Base-by-base conservation (phyloP, 2,888 invertebrate genomes). In the Nomada fucata region DNA sequence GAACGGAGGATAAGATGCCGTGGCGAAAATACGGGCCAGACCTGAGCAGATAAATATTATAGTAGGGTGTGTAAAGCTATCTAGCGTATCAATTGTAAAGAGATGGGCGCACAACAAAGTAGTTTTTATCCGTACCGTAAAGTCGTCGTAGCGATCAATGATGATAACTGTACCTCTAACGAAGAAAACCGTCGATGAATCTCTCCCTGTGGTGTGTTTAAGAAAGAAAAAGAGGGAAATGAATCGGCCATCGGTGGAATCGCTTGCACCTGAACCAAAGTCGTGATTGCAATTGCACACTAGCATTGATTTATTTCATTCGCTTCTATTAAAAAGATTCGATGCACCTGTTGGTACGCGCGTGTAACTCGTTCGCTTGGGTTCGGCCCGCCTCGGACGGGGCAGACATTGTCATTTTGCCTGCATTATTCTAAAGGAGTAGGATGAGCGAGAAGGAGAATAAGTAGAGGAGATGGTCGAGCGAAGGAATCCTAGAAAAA, bases 41-140 rank as follows among this genome's bases (percentile, higher is more conserved):
- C 78, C 71, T 76, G 84, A 82, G 60, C 75, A 61, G 65, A 76
- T 60, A 63, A 64, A 47, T 60, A 77, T 67, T 79, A 82, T 60
- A 77, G 67, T 79, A 82, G 77, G 29, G 63, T 53, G 29, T 71
- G 23, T 42, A 63, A 55, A 72, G 71, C 29, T 75, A 76, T 42
- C 29, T 59, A 71, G 82, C 65, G 78, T 47, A 72, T 84, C 81
- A 65, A 85, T 87, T 82, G 61, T 86, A 84, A 89, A 87, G 86
- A 86, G 87, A 89, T 84, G 84, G 82, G 79, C 84, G 88, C 82
- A 86, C 88, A 84, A 83, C 59, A 65, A 50, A 60, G 83, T 87
- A 89, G 89, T 86, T 79, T 85, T 88, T 87, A 88, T 87, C 68
- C 78, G 87, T 88, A 88, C 88, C 88, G 88, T 87, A 86, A 86